Evolutionary conservation across 2,113 vertebrate genomes (phyloP).

Genomic region (Arvicanthis niloticus): DNA sequence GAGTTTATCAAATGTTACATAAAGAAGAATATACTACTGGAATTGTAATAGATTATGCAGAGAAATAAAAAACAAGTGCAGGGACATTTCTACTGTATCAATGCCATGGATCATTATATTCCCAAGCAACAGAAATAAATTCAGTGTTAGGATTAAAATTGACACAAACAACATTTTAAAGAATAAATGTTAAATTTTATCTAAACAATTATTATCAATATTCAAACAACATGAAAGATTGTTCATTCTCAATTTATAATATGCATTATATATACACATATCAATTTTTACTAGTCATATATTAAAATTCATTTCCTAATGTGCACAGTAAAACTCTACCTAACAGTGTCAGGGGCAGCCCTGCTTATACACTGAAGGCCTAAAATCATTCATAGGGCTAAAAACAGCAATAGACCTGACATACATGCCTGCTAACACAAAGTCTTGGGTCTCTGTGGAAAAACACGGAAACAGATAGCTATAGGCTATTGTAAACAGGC

Average conservation of each 20-base stretch:
- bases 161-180: background rate
- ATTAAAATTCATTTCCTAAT: background rate
- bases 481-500: too few relatives aligned
- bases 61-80: background rate
- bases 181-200: background rate
- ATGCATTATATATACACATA: background rate
- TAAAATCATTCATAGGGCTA: too few relatives aligned
- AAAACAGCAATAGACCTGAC: too few relatives aligned
- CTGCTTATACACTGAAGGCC: too few relatives aligned
- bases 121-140: background rate
- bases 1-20: background rate
- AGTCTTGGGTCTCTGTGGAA: too few relatives aligned
- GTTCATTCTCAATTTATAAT: background rate
- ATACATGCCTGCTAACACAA: too few relatives aligned
- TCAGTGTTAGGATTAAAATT: background rate
- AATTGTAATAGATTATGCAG: background rate
- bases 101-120: background rate
- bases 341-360: background rate
- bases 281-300: background rate
- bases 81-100: background rate
- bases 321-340: background rate
- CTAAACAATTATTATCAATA: background rate
- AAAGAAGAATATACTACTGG: background rate
- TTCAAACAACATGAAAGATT: constrained; percentile 7
- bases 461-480: too few relatives aligned